Conservation (phyloP, 2,888 invertebrate species). For the Syritta pipiens region DNA sequence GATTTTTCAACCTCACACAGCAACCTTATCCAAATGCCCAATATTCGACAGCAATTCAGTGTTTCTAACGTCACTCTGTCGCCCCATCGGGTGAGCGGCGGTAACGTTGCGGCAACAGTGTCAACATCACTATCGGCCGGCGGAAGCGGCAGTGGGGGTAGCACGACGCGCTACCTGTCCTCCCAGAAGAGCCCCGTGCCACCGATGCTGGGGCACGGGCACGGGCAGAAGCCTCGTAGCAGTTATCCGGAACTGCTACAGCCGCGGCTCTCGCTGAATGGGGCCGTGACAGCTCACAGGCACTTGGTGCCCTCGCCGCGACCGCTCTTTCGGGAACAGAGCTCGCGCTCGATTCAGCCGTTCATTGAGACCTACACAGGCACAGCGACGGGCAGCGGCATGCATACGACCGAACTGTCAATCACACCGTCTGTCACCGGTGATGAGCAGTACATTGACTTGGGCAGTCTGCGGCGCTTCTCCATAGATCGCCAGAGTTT, state of each 20-base stretch:
- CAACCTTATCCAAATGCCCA: constrained; percentile 62
- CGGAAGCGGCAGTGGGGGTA: constrained; percentile 35
- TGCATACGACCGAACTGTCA: constrained; percentile 77
- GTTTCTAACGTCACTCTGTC: constrained; percentile 60
- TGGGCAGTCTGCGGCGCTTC: constrained; percentile 78
- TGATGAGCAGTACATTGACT: constrained; percentile 78
- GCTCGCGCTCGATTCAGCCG: constrained; percentile 77
- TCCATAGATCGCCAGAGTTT: constrained; percentile 79
- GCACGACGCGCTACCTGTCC: constrained; percentile 49
- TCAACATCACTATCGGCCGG: constrained; percentile 56
- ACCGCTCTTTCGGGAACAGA: constrained; percentile 76
- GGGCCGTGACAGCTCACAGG: constrained; percentile 73
- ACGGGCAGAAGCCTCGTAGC: constrained; percentile 73
- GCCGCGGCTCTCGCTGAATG: constrained; percentile 78
- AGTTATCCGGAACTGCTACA: constrained; percentile 77
- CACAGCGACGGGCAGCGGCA: constrained; percentile 70
- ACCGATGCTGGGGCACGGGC: constrained; percentile 60
- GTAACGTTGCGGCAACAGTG: constrained; percentile 31
- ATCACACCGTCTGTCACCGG: constrained; percentile 76
- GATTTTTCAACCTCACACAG: constrained; percentile 61
- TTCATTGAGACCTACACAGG: constrained; percentile 70
- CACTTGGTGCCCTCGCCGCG: constrained; percentile 78
- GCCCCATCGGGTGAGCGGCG: constrained; percentile 44
- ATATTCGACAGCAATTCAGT: constrained; percentile 59
- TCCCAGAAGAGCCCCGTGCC: constrained; percentile 57